A percentile compares a stretch with the other conserved stretches of the same genome.
phyloP scores from a whole-genome alignment of 2,113 vertebrate genomes.

The Malurus elegans region DNA sequence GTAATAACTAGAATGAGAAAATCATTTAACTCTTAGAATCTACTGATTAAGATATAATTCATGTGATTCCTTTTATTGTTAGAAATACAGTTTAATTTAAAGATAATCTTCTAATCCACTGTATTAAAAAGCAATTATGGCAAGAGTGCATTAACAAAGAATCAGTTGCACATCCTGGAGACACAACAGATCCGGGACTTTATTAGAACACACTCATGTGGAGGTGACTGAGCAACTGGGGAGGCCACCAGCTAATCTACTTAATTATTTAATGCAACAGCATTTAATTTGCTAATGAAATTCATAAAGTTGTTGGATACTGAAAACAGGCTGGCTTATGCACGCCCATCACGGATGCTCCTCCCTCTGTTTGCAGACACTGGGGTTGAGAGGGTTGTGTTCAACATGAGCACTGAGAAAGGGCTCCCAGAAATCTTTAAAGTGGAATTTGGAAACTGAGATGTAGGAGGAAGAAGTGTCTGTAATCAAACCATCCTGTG shows the following conservation, averaged over 20 bases:
- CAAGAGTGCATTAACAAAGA: constrained; percentile 15
- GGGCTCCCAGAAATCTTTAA: not conserved
- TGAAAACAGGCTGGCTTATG: not conserved
- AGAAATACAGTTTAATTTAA: constrained; percentile 31
- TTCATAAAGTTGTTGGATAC: not conserved
- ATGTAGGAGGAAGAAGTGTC: not conserved
- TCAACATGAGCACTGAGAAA: not conserved
- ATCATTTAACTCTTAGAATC: not conserved
- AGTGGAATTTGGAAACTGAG: not conserved
- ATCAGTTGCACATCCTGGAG: not conserved
- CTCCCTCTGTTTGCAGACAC: not conserved
- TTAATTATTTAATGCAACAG: constrained; percentile 8
- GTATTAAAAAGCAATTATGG: constrained; percentile 31
- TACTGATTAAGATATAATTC: not conserved
- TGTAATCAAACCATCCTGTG: not conserved
- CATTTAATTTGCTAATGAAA: not conserved
- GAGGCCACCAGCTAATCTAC: not conserved
- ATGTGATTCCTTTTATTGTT: not conserved
- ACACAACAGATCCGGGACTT: not conserved
- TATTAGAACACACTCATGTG: not conserved
- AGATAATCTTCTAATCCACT: constrained; percentile 22
- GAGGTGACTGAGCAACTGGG: not conserved
- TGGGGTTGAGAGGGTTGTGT: not conserved
- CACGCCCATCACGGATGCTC: rapidly evolving
- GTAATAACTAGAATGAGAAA: not conserved